These are phyloP conservation scores for Drosophila kanekoi DNA, from an alignment of 2,888 invertebrate genomes.

Conservation along the genomic window DNA sequence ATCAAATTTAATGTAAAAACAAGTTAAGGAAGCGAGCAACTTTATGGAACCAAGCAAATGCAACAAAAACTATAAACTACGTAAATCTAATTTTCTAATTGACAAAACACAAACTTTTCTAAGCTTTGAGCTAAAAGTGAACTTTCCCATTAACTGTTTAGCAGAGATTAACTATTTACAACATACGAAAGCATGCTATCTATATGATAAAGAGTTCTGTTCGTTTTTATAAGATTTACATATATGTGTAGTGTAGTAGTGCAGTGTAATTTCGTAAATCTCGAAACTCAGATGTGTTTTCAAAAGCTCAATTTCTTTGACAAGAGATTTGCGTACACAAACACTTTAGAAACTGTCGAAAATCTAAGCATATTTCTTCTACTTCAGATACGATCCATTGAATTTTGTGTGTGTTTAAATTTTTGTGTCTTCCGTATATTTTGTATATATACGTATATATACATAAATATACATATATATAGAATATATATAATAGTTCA, in stretches of 20 bases:
- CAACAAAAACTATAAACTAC: constrained; percentile 42
- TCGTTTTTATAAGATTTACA: constrained; percentile 57
- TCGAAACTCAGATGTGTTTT: not conserved
- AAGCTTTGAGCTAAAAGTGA: constrained; percentile 45
- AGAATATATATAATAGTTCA: constrained; percentile 14
- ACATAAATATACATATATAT: not conserved
- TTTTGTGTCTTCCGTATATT: constrained; percentile 65
- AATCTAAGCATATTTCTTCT: constrained; percentile 1
- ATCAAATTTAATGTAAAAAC: constrained; percentile 80
- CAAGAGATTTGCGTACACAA: not conserved
- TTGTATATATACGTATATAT: constrained; percentile 15
- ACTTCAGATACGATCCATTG: constrained; percentile 10
- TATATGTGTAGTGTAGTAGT: constrained; percentile 47
- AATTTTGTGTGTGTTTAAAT: constrained; percentile 27
- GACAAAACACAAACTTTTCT: constrained; percentile 44
- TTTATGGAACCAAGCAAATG: constrained; percentile 71
- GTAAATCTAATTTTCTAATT: constrained; percentile 34
- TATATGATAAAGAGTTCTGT: not conserved
- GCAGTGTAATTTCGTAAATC: not conserved
- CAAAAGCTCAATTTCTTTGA: not conserved
- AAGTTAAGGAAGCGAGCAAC: constrained; percentile 43
- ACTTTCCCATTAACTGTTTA: constrained; percentile 39
- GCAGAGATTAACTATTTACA: constrained; percentile 59
- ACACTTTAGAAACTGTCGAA: constrained; percentile 14
- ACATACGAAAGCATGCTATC: constrained; percentile 11